These are phyloP conservation scores for Pelecanus crispus DNA, from an alignment of 2,113 vertebrate genomes.

Conservation along the genomic window DNA sequence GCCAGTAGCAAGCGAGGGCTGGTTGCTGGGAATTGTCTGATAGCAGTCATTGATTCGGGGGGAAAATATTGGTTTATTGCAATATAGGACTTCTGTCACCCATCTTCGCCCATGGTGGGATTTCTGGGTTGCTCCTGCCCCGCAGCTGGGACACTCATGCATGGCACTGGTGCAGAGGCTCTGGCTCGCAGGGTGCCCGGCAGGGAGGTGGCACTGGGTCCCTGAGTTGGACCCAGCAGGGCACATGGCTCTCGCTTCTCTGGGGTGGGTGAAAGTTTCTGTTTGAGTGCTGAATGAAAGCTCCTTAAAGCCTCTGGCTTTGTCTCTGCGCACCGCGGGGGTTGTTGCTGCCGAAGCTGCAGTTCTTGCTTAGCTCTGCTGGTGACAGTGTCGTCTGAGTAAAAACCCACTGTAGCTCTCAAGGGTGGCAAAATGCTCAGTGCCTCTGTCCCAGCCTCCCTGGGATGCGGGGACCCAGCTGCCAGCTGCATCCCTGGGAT, in stretches of 20 bases:
- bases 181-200: accelerated
- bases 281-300: not conserved
- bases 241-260: accelerated
- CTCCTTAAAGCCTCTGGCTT: not conserved
- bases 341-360: not conserved
- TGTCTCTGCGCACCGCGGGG: accelerated
- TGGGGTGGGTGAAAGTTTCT: not conserved
- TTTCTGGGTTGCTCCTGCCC: not conserved
- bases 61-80: accelerated
- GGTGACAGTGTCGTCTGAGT: conserved; percentile 30
- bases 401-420: accelerated
- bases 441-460: not conserved
- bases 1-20: accelerated
- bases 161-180: not conserved
- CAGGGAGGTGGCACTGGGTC: accelerated
- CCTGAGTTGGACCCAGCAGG: accelerated
- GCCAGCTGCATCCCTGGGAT: not conserved
- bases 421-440: accelerated
- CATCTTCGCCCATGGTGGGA: not conserved
- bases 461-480: accelerated
- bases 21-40: not conserved
- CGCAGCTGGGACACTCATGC: accelerated
- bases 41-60: not conserved
- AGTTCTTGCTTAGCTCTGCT: conserved; percentile 34
- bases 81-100: not conserved